A percentile compares a stretch with the other conserved stretches of the same genome.
Evolutionary conservation across 2,888 invertebrate genomes (phyloP).

Genomic region (Cryptosula pallasiana): DNA sequence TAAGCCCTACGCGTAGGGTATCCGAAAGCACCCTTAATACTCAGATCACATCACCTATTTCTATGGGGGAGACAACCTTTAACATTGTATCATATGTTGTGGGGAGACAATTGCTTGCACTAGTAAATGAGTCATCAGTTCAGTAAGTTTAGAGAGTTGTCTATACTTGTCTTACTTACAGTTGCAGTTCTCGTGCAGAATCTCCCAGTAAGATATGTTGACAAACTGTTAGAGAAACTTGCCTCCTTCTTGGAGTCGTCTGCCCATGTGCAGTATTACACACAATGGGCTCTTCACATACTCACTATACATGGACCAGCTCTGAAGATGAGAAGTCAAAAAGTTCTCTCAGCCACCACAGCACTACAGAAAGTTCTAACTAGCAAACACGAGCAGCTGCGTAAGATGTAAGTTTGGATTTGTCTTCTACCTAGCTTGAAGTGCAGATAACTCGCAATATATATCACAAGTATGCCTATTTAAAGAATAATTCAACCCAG

Average conservation of each 20-base stretch:
- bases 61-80: too few relatives aligned
- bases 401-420: conserved; percentile 73
- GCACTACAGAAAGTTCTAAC: conserved; percentile 73
- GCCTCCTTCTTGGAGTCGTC: conserved; percentile 69
- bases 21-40: too few relatives aligned
- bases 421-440: too few relatives aligned
- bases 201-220: conserved; percentile 70
- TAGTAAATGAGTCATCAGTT: too few relatives aligned
- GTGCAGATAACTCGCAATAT: too few relatives aligned
- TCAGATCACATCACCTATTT: too few relatives aligned
- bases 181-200: conserved; percentile 69
- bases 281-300: conserved; percentile 69
- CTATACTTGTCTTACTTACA: conserved; percentile 57
- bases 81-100: too few relatives aligned
- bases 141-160: too few relatives aligned
- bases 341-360: conserved; percentile 64
- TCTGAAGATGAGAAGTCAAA: conserved; percentile 56
- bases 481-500: too few relatives aligned
- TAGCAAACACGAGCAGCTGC: conserved; percentile 71
- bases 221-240: conserved; percentile 67
- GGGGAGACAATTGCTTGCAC: too few relatives aligned
- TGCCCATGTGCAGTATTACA: conserved; percentile 80
- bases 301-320: conserved; percentile 62
- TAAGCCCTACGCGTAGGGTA: too few relatives aligned
- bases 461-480: too few relatives aligned